Evolutionary conservation across 2,888 invertebrate species (phyloP).

Genomic region (Drosophila maculinotata): DNA sequence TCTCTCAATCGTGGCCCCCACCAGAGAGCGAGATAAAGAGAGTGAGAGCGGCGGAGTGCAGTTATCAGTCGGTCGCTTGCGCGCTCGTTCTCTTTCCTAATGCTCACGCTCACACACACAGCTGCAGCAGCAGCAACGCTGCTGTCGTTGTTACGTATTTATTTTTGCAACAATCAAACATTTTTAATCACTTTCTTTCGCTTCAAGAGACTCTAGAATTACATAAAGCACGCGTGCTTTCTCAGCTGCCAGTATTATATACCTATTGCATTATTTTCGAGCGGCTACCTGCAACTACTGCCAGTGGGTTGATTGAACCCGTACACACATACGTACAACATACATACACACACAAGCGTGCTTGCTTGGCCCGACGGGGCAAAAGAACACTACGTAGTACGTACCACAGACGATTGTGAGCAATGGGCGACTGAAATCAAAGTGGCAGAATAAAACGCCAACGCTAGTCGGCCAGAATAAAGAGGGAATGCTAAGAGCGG

Average conservation of each 20-base stretch:
- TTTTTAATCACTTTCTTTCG: constrained; percentile 36
- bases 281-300: constrained; percentile 37
- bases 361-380: constrained; percentile 37
- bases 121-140: constrained; percentile 26
- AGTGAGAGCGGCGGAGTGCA: constrained; percentile 30
- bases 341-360: constrained; percentile 20
- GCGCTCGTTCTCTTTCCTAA: constrained; percentile 33
- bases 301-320: constrained; percentile 69
- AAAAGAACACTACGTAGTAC: constrained; percentile 41
- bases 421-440: constrained; percentile 67
- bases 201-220: constrained; percentile 36
- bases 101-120: constrained; percentile 43
- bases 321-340: constrained; percentile 25
- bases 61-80: constrained; percentile 58
- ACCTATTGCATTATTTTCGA: constrained; percentile 33
- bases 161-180: constrained; percentile 69
- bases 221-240: constrained; percentile 45
- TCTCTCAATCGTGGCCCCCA: no score
- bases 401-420: constrained; percentile 60
- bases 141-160: constrained; percentile 70
- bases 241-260: constrained; percentile 17
- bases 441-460: constrained; percentile 60
- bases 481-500: constrained; percentile 44
- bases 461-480: constrained; percentile 32
- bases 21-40: constrained; percentile 18